Evolutionary conservation across 2,113 vertebrate species (phyloP), one percentile per base, ranked within the genome.

Genomic region (Potamarius usumacintae): DNA sequence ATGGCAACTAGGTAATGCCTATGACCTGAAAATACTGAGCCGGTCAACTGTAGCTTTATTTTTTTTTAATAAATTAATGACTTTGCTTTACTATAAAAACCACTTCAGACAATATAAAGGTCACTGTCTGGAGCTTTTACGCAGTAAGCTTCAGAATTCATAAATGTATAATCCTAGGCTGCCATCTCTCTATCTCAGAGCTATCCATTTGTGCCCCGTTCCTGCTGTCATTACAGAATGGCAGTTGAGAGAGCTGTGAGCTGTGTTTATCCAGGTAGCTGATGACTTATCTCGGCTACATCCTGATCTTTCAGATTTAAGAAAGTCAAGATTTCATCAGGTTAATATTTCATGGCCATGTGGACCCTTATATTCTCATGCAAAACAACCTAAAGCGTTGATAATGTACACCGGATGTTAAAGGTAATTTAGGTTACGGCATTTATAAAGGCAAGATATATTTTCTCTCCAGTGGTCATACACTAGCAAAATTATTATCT

Each of bases 121-220:
- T 85, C 74, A 84, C 81, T 76, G 62, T 74, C 60, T 81, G 52
- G 71, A 89, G 90, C 83, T 89, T 92, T 79, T 90, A 85, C 63
- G 22, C 53, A 53, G 48, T 83, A 71, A 87, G 63, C 89, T 52
- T 15, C 78, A 42, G 91, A 65, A 84, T 85, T 94, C 91, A 93
- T 93, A 92, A 94, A 95, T 94, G 88, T 88, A 90, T 93, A 87
- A 95, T 91, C 82, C 90, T 85, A 92, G 86, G 89, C 88, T 86
- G 91, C 89, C 89, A 72, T 52, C 74, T 77, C 48, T n/a, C 48
- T 52, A 5, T 77, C 74, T 77, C 67, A 60, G 48, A 82, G 88
- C 48, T 52, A 14, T 86, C 88, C 82, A 91, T 92, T 87, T 92
- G 84, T 90, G 80, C 55, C 27, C 18, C 48, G 60, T 67, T 85